phyloP scores from a whole-genome alignment of 2,113 vertebrate species.

The Desmodus rotundus region DNA sequence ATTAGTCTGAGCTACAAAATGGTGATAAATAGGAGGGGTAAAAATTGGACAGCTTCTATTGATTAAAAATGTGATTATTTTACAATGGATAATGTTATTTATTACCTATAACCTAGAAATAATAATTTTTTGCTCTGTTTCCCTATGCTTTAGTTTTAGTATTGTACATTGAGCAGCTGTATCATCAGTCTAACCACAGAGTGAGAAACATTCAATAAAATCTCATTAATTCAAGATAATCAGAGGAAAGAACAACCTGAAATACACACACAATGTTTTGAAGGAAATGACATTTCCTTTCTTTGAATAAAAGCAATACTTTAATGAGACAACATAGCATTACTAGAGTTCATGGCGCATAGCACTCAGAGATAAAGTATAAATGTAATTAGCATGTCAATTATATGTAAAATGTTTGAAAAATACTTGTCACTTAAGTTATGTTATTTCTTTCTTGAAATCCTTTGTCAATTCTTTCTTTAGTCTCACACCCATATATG shows the following conservation, averaged over 20 bases:
- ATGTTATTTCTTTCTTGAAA: slow-evolving; percentile 10
- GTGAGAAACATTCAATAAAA: neutral
- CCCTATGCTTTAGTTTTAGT: neutral
- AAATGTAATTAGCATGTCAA: neutral
- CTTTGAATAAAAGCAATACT: neutral
- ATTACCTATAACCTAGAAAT: neutral
- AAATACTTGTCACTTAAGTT: neutral
- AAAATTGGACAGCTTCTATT: neutral
- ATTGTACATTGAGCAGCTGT: neutral
- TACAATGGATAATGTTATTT: neutral
- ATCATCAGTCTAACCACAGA: neutral
- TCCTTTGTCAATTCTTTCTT: slow-evolving; percentile 35
- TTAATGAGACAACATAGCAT: neutral
- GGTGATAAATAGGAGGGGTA: neutral
- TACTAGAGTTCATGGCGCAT: neutral
- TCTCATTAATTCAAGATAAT: neutral
- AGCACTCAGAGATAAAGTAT: neutral
- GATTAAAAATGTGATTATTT: neutral
- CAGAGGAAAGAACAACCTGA: neutral
- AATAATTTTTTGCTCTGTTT: neutral
- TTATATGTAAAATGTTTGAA: slow-evolving; percentile 21
- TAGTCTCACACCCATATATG: neutral
- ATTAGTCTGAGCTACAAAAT: neutral
- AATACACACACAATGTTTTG: neutral
- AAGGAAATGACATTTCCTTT: neutral